Evolutionary conservation across 1,140 invertebrate genomes (phyloP).

Genomic region (Zaprionus africanus): DNA sequence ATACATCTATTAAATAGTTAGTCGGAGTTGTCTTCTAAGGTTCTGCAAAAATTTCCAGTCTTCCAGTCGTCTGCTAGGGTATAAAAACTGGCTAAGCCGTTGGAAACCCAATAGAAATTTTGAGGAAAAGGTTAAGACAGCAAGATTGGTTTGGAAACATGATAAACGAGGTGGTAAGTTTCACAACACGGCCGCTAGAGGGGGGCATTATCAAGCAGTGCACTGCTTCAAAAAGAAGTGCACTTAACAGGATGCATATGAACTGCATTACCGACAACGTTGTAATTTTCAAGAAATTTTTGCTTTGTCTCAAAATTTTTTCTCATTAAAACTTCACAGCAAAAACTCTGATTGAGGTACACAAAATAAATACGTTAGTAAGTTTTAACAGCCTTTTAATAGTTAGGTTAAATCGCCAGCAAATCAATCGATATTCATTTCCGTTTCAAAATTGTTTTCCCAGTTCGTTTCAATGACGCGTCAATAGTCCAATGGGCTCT

Average conservation of each 20-base stretch:
- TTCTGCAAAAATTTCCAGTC: too few relatives aligned
- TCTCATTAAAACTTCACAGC: too few relatives aligned
- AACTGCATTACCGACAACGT: background rate
- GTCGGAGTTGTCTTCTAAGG: too few relatives aligned
- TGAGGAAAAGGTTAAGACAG: background rate
- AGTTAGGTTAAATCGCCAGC: constrained; percentile 4
- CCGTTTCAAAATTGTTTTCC: background rate
- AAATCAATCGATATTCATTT: constrained; percentile 10
- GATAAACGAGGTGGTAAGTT: background rate
- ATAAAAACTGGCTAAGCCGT: too few relatives aligned
- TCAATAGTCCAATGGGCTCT: constrained; percentile 49
- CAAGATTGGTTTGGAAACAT: background rate
- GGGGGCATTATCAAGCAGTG: background rate
- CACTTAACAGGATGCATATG: background rate
- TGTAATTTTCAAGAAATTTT: too few relatives aligned
- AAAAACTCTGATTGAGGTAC: too few relatives aligned
- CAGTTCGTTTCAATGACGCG: constrained; percentile 40
- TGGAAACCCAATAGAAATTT: too few relatives aligned
- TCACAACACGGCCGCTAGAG: background rate
- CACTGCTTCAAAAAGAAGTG: background rate
- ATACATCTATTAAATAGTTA: too few relatives aligned
- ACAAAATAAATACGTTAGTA: background rate
- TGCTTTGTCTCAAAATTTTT: too few relatives aligned
- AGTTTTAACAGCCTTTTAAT: constrained; percentile 57
- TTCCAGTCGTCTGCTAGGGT: too few relatives aligned